Evolutionary conservation across 2,797 vertebrate species (phyloP), one percentile per base, ranked within the genome.

Genomic region (Denticeps clupeoides): DNA sequence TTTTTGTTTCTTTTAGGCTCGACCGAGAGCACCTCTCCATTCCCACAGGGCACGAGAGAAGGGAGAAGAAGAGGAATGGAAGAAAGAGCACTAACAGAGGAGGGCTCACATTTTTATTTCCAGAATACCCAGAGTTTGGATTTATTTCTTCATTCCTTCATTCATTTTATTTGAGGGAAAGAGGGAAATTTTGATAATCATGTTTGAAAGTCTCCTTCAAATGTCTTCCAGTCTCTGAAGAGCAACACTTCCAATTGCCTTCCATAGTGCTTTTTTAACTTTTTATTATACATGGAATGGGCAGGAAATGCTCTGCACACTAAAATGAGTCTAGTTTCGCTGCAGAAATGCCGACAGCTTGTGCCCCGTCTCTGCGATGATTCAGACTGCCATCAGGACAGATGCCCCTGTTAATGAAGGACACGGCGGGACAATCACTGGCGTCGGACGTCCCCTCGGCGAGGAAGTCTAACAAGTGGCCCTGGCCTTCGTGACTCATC

Each of bases 1-100:
- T 53, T 52, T n/a, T 56, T 60, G 57, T 56, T 53, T 49, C 21
- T 1, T n/a, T 28, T 43, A 28, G 16, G 26, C 47, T 29, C 35
- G 41, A 45, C n/a, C 37, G 40, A 46, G 27, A 50, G 48, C 15
- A 3, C 35, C 15, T 21, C 32, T 33, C 21, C 19, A 22, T 48
- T 43, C 40, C 27, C 31, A 41, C 12, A 51, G 29, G 47, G 15
- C 43, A 3, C 10, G 33, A 41, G 25, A 49, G 21, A 41, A 6
- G 5, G 4, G 8, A 11, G 10, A 13, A 11, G 3, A 21, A 28
- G 11, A 19, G 1, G 24, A 6, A 13, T 12, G 4, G 33, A 29
- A 18, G 22, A 12, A 18, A 13, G 16, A 35, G 21, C 16, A 33
- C 2, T 32, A 23, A 47, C 19, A 23, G 32, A 12, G 37, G 19